Percentiles rank a stretch among this genome's conserved stretches.
Conservation (phyloP, 2,113 vertebrate genomes). For the Menura novaehollandiae region DNA sequence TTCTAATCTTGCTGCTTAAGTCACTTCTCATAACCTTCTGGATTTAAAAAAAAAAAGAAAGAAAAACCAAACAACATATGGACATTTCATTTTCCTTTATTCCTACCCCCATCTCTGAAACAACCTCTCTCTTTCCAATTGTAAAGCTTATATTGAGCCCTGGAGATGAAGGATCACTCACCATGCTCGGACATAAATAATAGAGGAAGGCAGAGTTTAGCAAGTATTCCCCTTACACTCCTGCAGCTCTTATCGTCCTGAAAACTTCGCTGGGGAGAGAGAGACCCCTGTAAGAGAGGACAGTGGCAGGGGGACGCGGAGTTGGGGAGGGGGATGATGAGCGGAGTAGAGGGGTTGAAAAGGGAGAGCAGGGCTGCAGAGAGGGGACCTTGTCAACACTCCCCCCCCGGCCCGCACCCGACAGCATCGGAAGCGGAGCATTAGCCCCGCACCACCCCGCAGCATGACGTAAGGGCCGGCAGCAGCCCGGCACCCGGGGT, state of each 20-base stretch:
- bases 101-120: not conserved
- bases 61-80: not conserved
- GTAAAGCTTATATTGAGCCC: constrained; percentile 16
- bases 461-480: constrained; percentile 91
- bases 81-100: not conserved
- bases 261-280: constrained; percentile 24
- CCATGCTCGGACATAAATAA: constrained; percentile 58
- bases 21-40: not conserved
- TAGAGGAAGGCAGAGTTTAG: constrained; percentile 64
- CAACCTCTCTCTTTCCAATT: constrained; percentile 11
- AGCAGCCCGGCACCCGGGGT: constrained; percentile 67
- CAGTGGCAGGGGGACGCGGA: not conserved
- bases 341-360: not conserved
- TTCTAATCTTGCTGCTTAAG: not conserved
- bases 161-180: constrained; percentile 15
- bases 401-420: constrained; percentile 64
- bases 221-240: constrained; percentile 37
- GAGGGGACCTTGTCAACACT: constrained; percentile 79
- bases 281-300: not conserved
- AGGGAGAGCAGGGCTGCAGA: constrained; percentile 20
- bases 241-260: constrained; percentile 59
- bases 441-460: constrained; percentile 87
- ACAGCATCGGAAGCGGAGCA: constrained; percentile 79
- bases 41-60: not conserved
- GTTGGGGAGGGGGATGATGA: not conserved